phyloP scores from a whole-genome alignment of 2,888 invertebrate species.

The Abrostola tripartita region DNA sequence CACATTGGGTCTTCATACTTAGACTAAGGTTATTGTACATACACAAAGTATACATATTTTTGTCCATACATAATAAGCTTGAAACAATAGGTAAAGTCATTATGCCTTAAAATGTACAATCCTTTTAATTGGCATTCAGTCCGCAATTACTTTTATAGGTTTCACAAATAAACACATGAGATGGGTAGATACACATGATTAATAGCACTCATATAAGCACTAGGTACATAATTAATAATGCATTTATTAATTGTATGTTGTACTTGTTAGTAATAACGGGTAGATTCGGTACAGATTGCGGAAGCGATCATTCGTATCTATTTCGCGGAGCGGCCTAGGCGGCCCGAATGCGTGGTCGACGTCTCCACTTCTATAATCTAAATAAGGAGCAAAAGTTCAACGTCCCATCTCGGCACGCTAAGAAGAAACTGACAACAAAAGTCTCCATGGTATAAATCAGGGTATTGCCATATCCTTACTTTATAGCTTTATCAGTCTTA shows the following conservation, averaged over 20 bases:
- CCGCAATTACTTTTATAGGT: too few species aligned
- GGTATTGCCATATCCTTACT: constrained; percentile 21
- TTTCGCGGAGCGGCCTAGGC: constrained; percentile 77
- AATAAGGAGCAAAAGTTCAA: constrained; percentile 88
- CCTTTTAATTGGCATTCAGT: too few species aligned
- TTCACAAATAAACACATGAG: too few species aligned
- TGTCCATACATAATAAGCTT: background rate
- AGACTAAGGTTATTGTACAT: constrained; percentile 5
- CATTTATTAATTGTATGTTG: too few species aligned
- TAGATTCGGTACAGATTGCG: constrained; percentile 75
- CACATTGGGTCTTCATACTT: constrained; percentile 27
- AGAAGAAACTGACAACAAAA: constrained; percentile 74
- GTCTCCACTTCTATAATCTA: constrained; percentile 87
- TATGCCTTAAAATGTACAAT: too few species aligned
- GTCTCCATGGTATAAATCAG: constrained; percentile 62
- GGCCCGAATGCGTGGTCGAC: constrained; percentile 78
- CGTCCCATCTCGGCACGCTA: constrained; percentile 78
- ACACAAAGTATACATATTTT: constrained; percentile 2
- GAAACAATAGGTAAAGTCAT: too few species aligned
- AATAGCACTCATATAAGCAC: too few species aligned
- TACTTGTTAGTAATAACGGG: constrained; percentile 19
- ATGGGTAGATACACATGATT: too few species aligned
- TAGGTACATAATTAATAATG: too few species aligned
- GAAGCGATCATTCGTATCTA: constrained; percentile 78
- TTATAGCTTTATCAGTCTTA: too few species aligned